These are phyloP conservation scores for Trachymyrmex cornetzi DNA, from an alignment of 1,140 invertebrate genomes.

Conservation along the genomic window DNA sequence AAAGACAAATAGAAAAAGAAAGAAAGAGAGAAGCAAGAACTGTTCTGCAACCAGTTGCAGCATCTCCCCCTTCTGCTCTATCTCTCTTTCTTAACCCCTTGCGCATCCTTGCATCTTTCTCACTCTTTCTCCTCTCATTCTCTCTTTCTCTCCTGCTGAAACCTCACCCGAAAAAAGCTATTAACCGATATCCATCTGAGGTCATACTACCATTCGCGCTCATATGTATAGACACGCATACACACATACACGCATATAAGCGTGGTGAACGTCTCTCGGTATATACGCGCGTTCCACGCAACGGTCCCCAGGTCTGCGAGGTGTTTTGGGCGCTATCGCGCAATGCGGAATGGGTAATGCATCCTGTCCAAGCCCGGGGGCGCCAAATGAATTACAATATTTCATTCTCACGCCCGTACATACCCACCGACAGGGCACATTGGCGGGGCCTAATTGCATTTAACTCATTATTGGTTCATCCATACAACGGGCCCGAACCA, in stretches of 20 bases:
- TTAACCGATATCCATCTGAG: conserved; percentile 85
- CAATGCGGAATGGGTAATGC: conserved; percentile 78
- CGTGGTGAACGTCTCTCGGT: conserved; percentile 53
- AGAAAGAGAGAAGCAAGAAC: not conserved
- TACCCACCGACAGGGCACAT: conserved; percentile 70
- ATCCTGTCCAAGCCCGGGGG: conserved; percentile 78
- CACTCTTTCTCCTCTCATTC: not conserved
- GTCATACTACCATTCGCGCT: conserved; percentile 80
- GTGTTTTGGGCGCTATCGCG: conserved; percentile 76
- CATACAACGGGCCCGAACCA: conserved; percentile 38
- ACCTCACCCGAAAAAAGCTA: conserved; percentile 81
- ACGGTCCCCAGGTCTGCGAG: conserved; percentile 32
- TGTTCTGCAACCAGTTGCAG: conserved; percentile 58
- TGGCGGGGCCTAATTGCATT: conserved; percentile 79
- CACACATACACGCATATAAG: not conserved
- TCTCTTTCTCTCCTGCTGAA: conserved; percentile 42
- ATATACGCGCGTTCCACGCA: conserved; percentile 30
- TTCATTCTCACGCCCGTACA: conserved; percentile 79
- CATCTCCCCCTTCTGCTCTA: not conserved
- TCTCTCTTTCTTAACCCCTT: not conserved
- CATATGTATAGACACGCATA: conserved; percentile 13
- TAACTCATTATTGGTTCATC: conserved; percentile 79
- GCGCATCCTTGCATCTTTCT: not conserved
- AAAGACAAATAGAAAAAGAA: not conserved
- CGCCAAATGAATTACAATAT: conserved; percentile 82